Evolutionary conservation across 2,113 vertebrate genomes (phyloP).

Genomic region (Apeltes quadracus): DNA sequence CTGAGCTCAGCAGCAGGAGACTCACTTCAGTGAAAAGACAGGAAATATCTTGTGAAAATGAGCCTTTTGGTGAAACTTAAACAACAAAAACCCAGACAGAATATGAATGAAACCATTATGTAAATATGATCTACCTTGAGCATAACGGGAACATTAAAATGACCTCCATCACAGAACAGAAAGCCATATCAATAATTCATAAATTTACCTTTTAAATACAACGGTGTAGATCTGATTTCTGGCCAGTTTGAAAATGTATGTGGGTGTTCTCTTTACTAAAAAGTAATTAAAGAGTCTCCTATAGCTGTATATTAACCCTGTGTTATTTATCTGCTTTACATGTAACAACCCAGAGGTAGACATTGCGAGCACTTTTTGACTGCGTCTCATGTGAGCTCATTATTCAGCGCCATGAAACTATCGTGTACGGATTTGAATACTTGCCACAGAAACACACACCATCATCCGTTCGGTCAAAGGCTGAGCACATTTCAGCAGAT

Average conservation of each 20-base stretch:
- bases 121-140: background rate
- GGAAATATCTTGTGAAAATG: constrained; percentile 10
- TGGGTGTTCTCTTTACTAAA: background rate
- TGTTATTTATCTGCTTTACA: background rate
- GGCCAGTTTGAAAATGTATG: background rate
- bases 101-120: constrained; percentile 25
- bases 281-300: background rate
- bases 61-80: constrained; percentile 20
- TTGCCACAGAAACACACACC: background rate
- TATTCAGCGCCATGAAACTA: background rate
- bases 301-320: background rate
- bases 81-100: constrained; percentile 21
- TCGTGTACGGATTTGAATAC: background rate
- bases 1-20: constrained; percentile 21
- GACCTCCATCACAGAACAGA: constrained; percentile 12
- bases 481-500: background rate
- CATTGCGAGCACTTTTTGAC: background rate
- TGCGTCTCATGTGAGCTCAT: background rate
- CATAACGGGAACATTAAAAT: constrained; percentile 2
- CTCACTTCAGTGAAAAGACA: constrained; percentile 2
- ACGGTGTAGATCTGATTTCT: background rate
- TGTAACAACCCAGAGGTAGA: background rate
- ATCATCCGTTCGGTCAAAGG: background rate
- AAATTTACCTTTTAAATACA: constrained; percentile 7
- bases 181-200: constrained; percentile 25